phyloP scores from a whole-genome alignment of 2,113 vertebrate species.

The Sylvilagus bachmani region DNA sequence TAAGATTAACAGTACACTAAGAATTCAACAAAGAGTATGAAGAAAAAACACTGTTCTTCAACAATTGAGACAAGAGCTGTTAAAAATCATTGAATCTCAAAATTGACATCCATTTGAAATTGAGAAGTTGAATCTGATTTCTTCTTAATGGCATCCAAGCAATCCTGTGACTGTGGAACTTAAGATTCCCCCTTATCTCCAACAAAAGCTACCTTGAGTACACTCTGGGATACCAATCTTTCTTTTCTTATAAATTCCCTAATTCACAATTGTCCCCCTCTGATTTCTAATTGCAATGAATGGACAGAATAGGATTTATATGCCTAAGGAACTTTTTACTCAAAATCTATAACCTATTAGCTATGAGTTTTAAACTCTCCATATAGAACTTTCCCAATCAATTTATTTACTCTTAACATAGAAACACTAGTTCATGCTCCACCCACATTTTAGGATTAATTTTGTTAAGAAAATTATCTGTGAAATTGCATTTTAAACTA shows the following conservation, averaged over 20 bases:
- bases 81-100: no score
- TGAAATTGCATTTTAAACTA: background rate
- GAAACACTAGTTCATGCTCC: background rate
- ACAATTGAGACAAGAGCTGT: no score
- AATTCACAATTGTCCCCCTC: background rate
- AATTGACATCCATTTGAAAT: slow-evolving; percentile 7
- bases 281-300: background rate
- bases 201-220: background rate
- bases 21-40: no score
- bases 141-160: background rate
- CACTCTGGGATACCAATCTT: background rate
- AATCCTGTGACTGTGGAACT: background rate
- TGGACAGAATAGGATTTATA: slow-evolving; percentile 19
- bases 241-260: background rate
- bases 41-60: no score
- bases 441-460: slow-evolving; percentile 13
- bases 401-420: background rate
- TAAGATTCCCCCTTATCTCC: background rate
- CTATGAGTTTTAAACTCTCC: slow-evolving; percentile 1
- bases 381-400: background rate
- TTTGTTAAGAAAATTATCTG: slow-evolving; percentile 13
- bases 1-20: no score
- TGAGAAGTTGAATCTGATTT: background rate
- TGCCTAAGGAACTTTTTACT: slow-evolving; percentile 28
- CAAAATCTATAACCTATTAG: slow-evolving; percentile 14